Percentiles rank a stretch among this genome's conserved stretches.
phyloP scores from a whole-genome alignment of 2,888 invertebrate species.

The Crossocerus cetratus region DNA sequence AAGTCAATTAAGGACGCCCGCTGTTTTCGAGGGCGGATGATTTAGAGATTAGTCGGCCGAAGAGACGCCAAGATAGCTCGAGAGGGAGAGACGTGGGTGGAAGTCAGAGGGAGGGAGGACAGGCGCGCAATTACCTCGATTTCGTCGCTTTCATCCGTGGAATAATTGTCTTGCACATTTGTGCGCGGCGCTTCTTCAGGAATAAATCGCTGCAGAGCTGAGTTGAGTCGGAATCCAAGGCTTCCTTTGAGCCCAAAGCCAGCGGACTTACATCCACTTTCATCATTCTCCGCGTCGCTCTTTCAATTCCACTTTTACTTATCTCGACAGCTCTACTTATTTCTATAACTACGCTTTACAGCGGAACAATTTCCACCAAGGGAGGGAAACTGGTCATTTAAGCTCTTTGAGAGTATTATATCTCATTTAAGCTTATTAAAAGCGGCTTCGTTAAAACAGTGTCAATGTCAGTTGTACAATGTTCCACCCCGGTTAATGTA shows the following conservation, averaged over 20 bases:
- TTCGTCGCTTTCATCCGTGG: constrained; percentile 9
- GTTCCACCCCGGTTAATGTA: too few relatives aligned
- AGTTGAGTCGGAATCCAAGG: too few relatives aligned
- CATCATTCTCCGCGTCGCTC: constrained; percentile 16
- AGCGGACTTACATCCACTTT: constrained; percentile 31
- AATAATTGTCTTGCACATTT: constrained; percentile 7
- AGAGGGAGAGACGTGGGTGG: neutral
- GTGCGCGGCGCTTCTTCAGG: neutral
- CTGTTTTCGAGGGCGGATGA: constrained; percentile 11
- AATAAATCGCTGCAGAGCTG: constrained; percentile 28
- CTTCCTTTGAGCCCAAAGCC: constrained; percentile 9
- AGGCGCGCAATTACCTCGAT: constrained; percentile 13
- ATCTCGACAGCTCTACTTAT: too few relatives aligned
- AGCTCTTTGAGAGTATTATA: too few relatives aligned
- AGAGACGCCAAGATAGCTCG: neutral
- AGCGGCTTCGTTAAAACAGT: neutral
- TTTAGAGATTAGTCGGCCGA: constrained; percentile 16
- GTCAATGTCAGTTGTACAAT: too few relatives aligned
- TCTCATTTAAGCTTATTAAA: neutral
- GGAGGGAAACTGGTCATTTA: too few relatives aligned
- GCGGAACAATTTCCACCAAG: too few relatives aligned
- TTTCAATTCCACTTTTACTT: too few relatives aligned
- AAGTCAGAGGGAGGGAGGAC: neutral
- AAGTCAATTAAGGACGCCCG: constrained; percentile 17
- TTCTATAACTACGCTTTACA: too few relatives aligned